These are phyloP conservation scores for Pterocles burchelli DNA, from an alignment of 2,113 vertebrate genomes.

Conservation along the genomic window DNA sequence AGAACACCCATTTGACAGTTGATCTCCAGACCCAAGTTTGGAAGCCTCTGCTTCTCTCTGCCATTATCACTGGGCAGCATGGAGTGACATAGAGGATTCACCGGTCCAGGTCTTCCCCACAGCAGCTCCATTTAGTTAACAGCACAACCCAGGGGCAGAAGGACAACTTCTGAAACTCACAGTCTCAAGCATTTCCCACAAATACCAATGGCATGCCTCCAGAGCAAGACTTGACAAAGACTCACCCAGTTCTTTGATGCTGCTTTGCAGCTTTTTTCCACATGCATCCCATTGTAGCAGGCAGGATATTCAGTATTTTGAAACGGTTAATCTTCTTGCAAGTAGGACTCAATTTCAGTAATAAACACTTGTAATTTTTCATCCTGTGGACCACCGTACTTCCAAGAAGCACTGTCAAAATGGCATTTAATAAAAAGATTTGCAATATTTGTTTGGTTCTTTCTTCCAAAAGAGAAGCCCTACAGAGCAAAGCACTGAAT, in stretches of 20 bases:
- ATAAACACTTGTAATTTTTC: constrained; percentile 45
- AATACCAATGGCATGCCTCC: background rate
- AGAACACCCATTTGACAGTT: background rate
- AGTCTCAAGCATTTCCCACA: background rate
- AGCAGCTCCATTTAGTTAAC: background rate
- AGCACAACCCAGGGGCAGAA: background rate
- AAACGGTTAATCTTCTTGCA: constrained; percentile 13
- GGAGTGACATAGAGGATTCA: background rate
- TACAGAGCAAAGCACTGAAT: background rate
- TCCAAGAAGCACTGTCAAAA: constrained; percentile 32
- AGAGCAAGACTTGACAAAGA: background rate
- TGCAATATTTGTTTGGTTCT: background rate
- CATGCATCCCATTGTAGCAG: background rate
- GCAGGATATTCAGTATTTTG: constrained; percentile 13
- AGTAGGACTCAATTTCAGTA: background rate
- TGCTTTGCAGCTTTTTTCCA: background rate
- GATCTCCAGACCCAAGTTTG: background rate
- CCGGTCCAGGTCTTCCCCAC: background rate
- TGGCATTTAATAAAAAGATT: constrained; percentile 32
- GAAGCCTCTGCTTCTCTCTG: background rate
- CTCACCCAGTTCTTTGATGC: background rate
- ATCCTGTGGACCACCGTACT: background rate
- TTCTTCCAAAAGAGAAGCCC: background rate
- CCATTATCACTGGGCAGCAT: fast-evolving
- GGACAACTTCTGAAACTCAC: background rate